phyloP scores from a whole-genome alignment of 2,797 vertebrate genomes.

The Pachyuromys duprasi region DNA sequence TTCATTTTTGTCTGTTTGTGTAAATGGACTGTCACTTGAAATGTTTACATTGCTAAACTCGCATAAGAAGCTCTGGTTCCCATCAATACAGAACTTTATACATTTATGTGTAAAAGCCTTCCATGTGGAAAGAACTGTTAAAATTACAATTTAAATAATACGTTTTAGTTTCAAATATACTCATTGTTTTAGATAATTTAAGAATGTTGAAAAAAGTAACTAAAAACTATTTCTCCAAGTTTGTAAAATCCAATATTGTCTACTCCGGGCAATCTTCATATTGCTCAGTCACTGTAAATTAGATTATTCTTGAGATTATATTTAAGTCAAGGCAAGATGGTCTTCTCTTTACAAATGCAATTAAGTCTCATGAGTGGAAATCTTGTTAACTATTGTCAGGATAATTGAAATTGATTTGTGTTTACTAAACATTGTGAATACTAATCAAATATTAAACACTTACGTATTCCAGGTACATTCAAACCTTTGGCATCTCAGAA shows the following conservation, averaged over 20 bases:
- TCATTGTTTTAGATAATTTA: conserved; percentile 66
- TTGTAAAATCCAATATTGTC: conserved; percentile 79
- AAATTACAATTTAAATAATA: conserved; percentile 66
- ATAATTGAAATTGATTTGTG: conserved; percentile 87
- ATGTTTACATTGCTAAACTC: conserved; percentile 17
- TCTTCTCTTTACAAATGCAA: conserved; percentile 82
- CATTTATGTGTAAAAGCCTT: conserved; percentile 48
- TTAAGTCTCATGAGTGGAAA: conserved; percentile 84
- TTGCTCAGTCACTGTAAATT: conserved; percentile 75
- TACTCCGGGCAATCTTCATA: conserved; percentile 71
- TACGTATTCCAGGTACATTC: conserved; percentile 44
- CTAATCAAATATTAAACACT: conserved; percentile 77
- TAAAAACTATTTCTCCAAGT: conserved; percentile 77
- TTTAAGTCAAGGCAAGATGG: conserved; percentile 82
- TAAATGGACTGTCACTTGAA: neutral
- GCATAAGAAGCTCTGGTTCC: conserved; percentile 2
- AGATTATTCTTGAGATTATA: conserved; percentile 76
- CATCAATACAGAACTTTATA: neutral
- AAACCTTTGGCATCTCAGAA: conserved; percentile 58
- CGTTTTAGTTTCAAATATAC: conserved; percentile 50
- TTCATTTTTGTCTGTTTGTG: conserved; percentile 14
- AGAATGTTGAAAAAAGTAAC: conserved; percentile 60
- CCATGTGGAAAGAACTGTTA: conserved; percentile 56
- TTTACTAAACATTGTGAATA: conserved; percentile 79
- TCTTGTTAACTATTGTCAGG: conserved; percentile 85